Conservation (phyloP, 2,113 vertebrate genomes). For the Myrmophylax atrothorax region DNA sequence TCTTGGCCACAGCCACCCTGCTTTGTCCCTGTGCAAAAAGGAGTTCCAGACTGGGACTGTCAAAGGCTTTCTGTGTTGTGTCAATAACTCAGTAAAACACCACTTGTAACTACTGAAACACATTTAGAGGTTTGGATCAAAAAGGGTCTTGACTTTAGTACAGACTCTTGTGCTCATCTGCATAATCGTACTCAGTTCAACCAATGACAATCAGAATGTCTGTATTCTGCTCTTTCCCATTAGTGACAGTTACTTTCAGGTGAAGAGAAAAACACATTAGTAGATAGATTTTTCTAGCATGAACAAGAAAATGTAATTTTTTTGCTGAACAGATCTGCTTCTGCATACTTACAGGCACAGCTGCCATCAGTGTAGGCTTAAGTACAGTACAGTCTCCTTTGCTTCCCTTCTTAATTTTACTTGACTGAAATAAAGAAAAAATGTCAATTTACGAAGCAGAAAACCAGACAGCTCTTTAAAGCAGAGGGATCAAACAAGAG, state of each 20-base stretch:
- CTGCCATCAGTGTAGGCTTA: constrained; percentile 83
- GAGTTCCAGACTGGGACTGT: not conserved
- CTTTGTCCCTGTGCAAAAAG: not conserved
- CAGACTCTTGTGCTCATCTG: not conserved
- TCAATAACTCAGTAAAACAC: not conserved
- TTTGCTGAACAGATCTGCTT: not conserved
- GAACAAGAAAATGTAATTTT: not conserved
- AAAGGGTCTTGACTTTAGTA: not conserved
- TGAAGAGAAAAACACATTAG: not conserved
- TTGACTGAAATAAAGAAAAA: constrained; percentile 74
- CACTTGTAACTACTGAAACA: not conserved
- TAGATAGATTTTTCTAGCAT: not conserved
- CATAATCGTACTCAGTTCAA: not conserved
- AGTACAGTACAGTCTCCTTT: constrained; percentile 82
- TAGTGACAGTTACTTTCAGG: not conserved
- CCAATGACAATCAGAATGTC: not conserved
- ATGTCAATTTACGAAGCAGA: not conserved
- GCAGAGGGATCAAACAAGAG: not conserved
- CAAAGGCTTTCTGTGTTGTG: not conserved
- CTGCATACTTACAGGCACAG: constrained; percentile 80
- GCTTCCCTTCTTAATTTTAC: constrained; percentile 86
- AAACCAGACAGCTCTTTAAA: not conserved
- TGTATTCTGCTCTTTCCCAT: not conserved
- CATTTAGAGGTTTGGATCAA: not conserved
- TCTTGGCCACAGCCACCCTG: not conserved